phyloP scores from a whole-genome alignment of 2,888 invertebrate species.

The Caenorhabditis macrosperma region DNA sequence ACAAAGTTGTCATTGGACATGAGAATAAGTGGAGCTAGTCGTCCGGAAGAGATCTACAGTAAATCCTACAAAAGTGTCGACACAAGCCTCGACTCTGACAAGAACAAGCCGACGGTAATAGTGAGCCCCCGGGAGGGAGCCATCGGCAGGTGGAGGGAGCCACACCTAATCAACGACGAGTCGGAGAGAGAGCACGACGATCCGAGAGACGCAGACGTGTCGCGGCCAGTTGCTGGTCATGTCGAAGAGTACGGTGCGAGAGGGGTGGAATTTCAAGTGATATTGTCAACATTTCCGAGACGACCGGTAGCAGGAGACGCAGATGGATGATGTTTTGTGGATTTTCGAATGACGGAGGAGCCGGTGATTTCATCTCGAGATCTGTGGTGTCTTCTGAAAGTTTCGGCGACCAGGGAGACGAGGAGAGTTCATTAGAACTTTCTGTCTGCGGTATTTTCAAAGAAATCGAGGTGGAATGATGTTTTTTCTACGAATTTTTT shows the following conservation, averaged over 20 bases:
- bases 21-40: not conserved
- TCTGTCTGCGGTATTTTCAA: no score
- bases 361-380: not conserved
- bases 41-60: not conserved
- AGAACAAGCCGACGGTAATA: constrained; percentile 39
- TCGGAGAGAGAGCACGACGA: constrained; percentile 4
- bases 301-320: constrained; percentile 33
- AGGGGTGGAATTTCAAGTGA: constrained; percentile 56
- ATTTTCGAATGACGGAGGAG: not conserved
- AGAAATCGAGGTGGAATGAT: no score
- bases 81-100: not conserved
- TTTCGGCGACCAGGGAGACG: no score
- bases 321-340: not conserved
- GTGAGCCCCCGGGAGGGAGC: constrained; percentile 17
- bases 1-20: constrained; percentile 60
- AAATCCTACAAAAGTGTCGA: not conserved
- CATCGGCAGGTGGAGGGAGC: constrained; percentile 26
- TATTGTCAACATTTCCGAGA: constrained; percentile 51
- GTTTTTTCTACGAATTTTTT: no score
- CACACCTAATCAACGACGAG: constrained; percentile 57
- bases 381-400: not conserved
- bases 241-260: constrained; percentile 52
- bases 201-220: constrained; percentile 37
- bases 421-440: no score
- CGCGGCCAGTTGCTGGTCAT: constrained; percentile 58